These are phyloP conservation scores for Megaceryle alcyon DNA, from an alignment of 2,797 vertebrate species.

Conservation along the genomic window DNA sequence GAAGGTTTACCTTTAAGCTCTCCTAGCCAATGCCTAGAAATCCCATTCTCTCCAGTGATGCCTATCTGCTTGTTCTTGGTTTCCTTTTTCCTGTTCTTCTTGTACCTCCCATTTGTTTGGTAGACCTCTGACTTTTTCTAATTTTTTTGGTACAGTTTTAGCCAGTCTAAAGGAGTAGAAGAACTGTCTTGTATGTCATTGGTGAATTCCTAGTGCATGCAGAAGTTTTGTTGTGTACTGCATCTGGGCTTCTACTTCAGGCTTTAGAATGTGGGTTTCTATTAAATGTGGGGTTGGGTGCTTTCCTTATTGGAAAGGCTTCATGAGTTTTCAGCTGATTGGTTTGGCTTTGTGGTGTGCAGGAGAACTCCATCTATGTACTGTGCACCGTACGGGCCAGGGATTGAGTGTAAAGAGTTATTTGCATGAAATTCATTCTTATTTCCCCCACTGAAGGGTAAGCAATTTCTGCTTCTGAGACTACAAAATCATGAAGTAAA, in stretches of 20 bases:
- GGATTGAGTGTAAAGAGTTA: neutral
- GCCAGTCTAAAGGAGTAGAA: neutral
- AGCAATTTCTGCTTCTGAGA: neutral
- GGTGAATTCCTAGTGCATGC: neutral
- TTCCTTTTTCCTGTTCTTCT: neutral
- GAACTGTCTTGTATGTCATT: neutral
- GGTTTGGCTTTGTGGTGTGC: conserved; percentile 26
- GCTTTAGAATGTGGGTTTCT: neutral
- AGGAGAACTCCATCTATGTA: neutral
- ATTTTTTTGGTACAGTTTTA: neutral
- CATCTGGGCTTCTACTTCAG: neutral
- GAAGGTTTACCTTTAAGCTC: neutral
- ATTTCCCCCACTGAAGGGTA: neutral
- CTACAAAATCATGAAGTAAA: neutral
- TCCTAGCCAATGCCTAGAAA: neutral
- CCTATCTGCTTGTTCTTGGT: neutral
- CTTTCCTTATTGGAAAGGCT: conserved; percentile 1
- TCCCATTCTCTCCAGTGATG: neutral
- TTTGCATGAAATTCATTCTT: neutral
- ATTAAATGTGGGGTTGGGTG: neutral
- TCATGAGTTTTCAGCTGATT: conserved; percentile 10
- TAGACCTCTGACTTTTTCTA: neutral
- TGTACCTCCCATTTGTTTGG: neutral
- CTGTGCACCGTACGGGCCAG: neutral
- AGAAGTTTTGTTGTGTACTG: neutral